phyloP scores from a whole-genome alignment of 1,140 invertebrate species.

The Drosophila eugracilis region DNA sequence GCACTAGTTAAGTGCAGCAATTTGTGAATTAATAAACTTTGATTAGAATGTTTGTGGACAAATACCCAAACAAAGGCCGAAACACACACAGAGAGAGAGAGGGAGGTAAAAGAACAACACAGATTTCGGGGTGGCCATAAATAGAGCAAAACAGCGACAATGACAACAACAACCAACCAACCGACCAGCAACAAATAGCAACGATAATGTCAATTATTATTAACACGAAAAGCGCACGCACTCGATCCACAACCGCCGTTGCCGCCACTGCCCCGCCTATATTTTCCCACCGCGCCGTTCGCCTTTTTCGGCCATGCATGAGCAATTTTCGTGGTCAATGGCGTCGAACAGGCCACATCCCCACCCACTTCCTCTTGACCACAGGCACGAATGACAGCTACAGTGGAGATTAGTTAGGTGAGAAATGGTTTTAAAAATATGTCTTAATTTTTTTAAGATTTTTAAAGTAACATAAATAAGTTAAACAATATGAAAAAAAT shows the following conservation, averaged over 20 bases:
- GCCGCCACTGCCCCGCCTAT: conserved; percentile 1
- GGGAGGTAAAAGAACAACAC: conserved; percentile 27
- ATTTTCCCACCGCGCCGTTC: background rate
- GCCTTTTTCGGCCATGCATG: conserved; percentile 52
- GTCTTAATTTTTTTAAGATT: no score
- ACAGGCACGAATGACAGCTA: conserved; percentile 36
- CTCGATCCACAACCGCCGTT: conserved; percentile 27
- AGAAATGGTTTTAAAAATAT: no score
- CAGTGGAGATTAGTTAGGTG: conserved; percentile 2
- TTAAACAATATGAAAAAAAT: no score
- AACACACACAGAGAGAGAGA: conserved; percentile 31
- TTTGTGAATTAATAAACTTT: conserved; percentile 78
- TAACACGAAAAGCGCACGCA: conserved; percentile 67
- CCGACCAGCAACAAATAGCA: conserved; percentile 36
- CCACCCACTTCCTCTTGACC: conserved; percentile 33
- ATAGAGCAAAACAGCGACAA: conserved; percentile 55
- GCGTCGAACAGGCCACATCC: conserved; percentile 53
- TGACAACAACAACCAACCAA: conserved; percentile 3
- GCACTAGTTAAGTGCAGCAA: conserved; percentile 57
- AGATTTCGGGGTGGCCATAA: conserved; percentile 45
- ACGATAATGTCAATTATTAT: conserved; percentile 78
- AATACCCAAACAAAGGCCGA: conserved; percentile 54
- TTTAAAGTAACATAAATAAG: no score
- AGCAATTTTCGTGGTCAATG: conserved; percentile 71
- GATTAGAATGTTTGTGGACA: conserved; percentile 66